phyloP scores from a whole-genome alignment of 2,888 invertebrate genomes.

The Idaea straminata region DNA sequence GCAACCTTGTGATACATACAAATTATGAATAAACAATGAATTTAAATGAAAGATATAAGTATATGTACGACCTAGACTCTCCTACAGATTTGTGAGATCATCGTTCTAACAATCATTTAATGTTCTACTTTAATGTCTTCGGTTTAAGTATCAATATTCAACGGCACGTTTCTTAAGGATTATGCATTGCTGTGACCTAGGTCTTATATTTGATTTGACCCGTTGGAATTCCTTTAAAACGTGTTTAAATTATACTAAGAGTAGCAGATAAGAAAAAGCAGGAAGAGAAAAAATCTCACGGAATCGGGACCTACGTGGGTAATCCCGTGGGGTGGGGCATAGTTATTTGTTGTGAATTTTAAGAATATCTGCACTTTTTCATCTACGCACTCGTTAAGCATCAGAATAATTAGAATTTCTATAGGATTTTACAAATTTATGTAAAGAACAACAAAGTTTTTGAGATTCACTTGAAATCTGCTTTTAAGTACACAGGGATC shows the following conservation, averaged over 20 bases:
- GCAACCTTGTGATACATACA: not conserved
- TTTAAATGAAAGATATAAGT: conserved; percentile 12
- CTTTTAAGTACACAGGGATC: too few species aligned
- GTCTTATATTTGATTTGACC: not conserved
- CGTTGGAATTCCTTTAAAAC: not conserved
- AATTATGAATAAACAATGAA: not conserved
- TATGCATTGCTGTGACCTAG: not conserved
- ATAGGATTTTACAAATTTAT: too few species aligned
- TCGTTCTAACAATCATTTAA: not conserved
- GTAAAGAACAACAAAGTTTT: too few species aligned
- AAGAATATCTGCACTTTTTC: too few species aligned
- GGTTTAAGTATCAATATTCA: not conserved
- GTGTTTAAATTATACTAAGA: too few species aligned
- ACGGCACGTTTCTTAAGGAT: not conserved
- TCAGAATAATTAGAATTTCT: too few species aligned
- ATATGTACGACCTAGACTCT: conserved; percentile 17
- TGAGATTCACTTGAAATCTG: too few species aligned
- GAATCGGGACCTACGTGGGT: too few species aligned
- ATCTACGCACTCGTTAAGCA: too few species aligned
- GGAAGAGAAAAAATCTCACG: not conserved
- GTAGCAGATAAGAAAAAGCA: too few species aligned
- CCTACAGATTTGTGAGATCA: conserved; percentile 20
- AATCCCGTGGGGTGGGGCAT: too few species aligned
- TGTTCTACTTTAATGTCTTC: not conserved
- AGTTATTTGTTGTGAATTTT: too few species aligned